These are phyloP conservation scores for Heliothis peltigera DNA, from an alignment of 2,888 invertebrate genomes.

Conservation along the genomic window DNA sequence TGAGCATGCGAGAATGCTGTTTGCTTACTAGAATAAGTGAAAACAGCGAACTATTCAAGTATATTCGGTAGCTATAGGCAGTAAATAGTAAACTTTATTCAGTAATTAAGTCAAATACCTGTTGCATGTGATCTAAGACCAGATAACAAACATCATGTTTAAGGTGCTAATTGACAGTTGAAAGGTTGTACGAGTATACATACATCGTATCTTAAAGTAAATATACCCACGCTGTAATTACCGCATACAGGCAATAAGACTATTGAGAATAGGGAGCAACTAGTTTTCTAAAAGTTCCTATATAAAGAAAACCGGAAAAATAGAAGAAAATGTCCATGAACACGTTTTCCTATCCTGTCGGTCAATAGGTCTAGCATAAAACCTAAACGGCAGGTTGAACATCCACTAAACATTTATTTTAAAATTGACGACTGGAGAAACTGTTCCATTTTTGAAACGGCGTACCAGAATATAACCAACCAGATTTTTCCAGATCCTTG, in stretches of 20 bases:
- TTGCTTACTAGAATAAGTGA: slow-evolving; percentile 64
- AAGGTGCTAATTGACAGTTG: slow-evolving; percentile 59
- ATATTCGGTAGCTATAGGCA: slow-evolving; percentile 45
- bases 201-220: slow-evolving; percentile 40
- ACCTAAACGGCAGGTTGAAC: not conserved
- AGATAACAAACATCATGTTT: slow-evolving; percentile 44
- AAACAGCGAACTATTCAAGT: slow-evolving; percentile 61
- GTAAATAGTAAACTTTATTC: slow-evolving; percentile 16
- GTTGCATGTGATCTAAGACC: slow-evolving; percentile 42
- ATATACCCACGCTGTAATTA: slow-evolving; percentile 48
- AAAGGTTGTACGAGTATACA: slow-evolving; percentile 48
- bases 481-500: not conserved
- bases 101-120: slow-evolving; percentile 29
- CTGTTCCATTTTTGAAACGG: not conserved
- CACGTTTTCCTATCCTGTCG: slow-evolving; percentile 9
- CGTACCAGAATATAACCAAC: not conserved
- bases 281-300: slow-evolving; percentile 16
- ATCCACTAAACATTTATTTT: not conserved
- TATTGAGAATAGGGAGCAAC: slow-evolving; percentile 39
- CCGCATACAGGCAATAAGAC: slow-evolving; percentile 49
- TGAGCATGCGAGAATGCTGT: slow-evolving; percentile 64
- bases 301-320: slow-evolving; percentile 42
- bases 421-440: not conserved
- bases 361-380: not conserved
- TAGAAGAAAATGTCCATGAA: slow-evolving; percentile 9